A percentile compares a stretch with the other conserved stretches of the same genome.
phyloP scores from a whole-genome alignment of 2,888 invertebrate species.

The Agrilus biguttatus region DNA sequence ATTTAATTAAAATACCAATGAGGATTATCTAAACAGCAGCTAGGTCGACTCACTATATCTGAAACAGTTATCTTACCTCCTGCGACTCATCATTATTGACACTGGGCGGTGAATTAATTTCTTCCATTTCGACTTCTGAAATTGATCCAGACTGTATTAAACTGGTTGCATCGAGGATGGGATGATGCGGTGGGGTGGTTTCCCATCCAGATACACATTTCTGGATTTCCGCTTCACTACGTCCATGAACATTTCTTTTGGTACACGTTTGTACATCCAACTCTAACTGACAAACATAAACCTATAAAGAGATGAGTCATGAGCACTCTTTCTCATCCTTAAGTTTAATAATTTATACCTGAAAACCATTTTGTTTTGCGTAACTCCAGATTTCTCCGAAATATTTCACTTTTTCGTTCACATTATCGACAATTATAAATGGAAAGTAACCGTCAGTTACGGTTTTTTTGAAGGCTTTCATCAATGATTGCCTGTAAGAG shows the following conservation, averaged over 20 bases:
- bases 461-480: constrained; percentile 83
- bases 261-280: constrained; percentile 63
- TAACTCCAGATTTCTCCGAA: constrained; percentile 82
- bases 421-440: constrained; percentile 85
- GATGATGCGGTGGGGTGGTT: constrained; percentile 65
- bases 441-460: constrained; percentile 81
- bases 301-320: constrained; percentile 38
- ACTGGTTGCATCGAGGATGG: constrained; percentile 66
- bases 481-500: constrained; percentile 63
- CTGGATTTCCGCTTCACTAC: constrained; percentile 64
- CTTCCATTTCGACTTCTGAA: constrained; percentile 73
- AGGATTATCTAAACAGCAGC: too few relatives aligned
- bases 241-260: constrained; percentile 73
- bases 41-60: too few relatives aligned
- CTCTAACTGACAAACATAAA: constrained; percentile 81
- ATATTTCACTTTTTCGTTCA: constrained; percentile 66
- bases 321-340: not conserved
- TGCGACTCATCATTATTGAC: constrained; percentile 32
- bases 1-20: too few relatives aligned
- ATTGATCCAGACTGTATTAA: constrained; percentile 74
- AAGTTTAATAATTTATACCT: constrained; percentile 37
- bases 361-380: constrained; percentile 72
- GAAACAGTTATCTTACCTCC: constrained; percentile 1
- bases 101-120: constrained; percentile 21
- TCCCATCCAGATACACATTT: constrained; percentile 58